Evolutionary conservation across 2,113 vertebrate species (phyloP), one percentile per base, ranked within the genome.

Genomic region (Rattus rattus): DNA sequence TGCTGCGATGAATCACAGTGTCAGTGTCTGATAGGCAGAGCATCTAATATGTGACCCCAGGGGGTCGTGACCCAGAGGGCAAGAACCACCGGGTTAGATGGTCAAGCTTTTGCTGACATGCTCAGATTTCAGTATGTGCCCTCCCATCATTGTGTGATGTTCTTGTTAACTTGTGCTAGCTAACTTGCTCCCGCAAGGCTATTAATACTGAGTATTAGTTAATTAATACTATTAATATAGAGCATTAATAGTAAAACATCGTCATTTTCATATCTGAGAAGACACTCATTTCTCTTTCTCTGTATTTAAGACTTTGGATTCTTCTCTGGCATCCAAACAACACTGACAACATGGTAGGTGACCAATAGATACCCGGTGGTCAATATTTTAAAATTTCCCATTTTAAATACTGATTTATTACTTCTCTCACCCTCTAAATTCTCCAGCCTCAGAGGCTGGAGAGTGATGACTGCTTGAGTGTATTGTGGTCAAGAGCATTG

Each of bases 311-410:
- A 24, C n/a, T 93, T 73, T 9, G 47, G 36, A 73, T 63, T 91
- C 33, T 88, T 75, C 49, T 11, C 10, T 59, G 70, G 30, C 59
- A 54, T 69, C 77, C 22, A 59, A 70, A 54, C 24, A 67, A 39
- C 91, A 33, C 73, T 65, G 20, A 96, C 22, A 79, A 65, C 8
- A 59, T 54, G n/a, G 52, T 17, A 89, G 26, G n/a, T 90, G 9
- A 17, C 52, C 61, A 79, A 65, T 14, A 92, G 47, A 76, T 7
- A 94, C 67, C 73, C 36, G 73, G 79, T 14, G 89, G 54, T 77
- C 69, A 61, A 80, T 77, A 72, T 72, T 69, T 69, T 30, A 94
- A 92, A 65, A 49, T 91, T 91, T 88, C n/a, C 75, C 76, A 63
- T 70, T 90, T 49, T 14, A 30, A 54, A 91, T 17, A 43, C 14